phyloP scores from a whole-genome alignment of 2,113 vertebrate genomes.

The Anarhynchus alexandrinus region DNA sequence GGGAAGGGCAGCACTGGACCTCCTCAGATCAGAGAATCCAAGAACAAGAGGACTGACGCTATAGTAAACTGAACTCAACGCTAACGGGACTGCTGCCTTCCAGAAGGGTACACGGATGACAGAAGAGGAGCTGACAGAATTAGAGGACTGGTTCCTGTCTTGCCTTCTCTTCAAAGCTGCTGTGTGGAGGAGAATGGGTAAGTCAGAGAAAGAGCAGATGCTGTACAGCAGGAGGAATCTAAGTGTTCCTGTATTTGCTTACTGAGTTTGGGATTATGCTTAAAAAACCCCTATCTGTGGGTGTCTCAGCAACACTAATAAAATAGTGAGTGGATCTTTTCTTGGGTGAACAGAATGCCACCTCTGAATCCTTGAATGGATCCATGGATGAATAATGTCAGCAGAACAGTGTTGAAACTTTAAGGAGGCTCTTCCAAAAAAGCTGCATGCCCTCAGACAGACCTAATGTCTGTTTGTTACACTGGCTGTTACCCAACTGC shows the following conservation, averaged over 20 bases:
- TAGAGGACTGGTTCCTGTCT: background rate
- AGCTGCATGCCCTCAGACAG: background rate
- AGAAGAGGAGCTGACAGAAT: background rate
- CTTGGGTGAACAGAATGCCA: background rate
- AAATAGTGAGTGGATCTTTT: background rate
- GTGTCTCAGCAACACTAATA: background rate
- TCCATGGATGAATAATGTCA: background rate
- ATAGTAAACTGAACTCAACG: background rate
- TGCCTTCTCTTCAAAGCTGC: background rate
- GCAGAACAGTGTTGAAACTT: background rate
- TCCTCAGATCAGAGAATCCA: background rate
- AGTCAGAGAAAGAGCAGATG: background rate
- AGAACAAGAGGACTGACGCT: background rate
- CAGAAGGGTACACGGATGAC: background rate
- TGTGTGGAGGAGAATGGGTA: background rate
- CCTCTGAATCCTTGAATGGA: background rate
- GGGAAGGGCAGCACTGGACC: background rate
- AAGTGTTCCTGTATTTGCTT: background rate
- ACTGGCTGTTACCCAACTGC: background rate
- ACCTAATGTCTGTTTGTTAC: background rate
- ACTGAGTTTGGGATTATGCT: background rate
- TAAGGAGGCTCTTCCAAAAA: background rate
- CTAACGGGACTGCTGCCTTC: background rate
- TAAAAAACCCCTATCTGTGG: background rate
- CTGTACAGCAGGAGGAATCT: background rate